These are phyloP conservation scores for Tragelaphus imberbis DNA, from an alignment of 2,113 vertebrate species.

Conservation along the genomic window DNA sequence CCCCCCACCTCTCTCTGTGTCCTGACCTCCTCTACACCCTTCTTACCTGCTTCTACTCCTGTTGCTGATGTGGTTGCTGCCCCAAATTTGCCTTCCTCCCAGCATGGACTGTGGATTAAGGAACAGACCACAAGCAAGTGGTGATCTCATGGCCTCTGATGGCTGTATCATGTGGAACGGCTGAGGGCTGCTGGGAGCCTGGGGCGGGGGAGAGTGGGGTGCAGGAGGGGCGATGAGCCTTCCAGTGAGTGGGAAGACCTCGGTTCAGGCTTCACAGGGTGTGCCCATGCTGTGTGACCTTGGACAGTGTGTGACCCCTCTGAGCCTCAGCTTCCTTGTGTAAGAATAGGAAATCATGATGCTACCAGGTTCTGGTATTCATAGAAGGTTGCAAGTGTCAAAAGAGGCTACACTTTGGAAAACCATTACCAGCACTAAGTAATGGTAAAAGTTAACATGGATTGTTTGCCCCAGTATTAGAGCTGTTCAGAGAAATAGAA, in stretches of 20 bases:
- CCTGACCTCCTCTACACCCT: fast-evolving
- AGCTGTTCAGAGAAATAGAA: not conserved
- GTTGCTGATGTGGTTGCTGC: not conserved
- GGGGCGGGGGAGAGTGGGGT: not conserved
- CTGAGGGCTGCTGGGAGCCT: not conserved
- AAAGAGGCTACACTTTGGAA: not conserved
- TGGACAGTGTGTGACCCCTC: not conserved
- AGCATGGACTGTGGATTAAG: not conserved
- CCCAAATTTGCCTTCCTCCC: not conserved
- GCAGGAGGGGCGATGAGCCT: not conserved
- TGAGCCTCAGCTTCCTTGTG: not conserved
- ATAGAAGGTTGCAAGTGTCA: not conserved
- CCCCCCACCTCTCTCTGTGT: not conserved
- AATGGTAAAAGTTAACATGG: no score
- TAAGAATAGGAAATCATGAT: not conserved
- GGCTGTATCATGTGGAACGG: not conserved
- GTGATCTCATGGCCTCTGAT: fast-evolving
- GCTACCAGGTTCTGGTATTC: not conserved
- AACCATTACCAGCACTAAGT: not conserved
- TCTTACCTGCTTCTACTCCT: not conserved
- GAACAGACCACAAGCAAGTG: not conserved
- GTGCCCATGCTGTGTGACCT: not conserved
- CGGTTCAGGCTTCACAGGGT: not conserved
- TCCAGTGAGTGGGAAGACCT: not conserved
- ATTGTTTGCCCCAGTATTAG: not conserved